Evolutionary conservation across 2,888 invertebrate species (phyloP), one percentile per base, ranked within the genome.

Genomic region (Lasius platythorax): DNA sequence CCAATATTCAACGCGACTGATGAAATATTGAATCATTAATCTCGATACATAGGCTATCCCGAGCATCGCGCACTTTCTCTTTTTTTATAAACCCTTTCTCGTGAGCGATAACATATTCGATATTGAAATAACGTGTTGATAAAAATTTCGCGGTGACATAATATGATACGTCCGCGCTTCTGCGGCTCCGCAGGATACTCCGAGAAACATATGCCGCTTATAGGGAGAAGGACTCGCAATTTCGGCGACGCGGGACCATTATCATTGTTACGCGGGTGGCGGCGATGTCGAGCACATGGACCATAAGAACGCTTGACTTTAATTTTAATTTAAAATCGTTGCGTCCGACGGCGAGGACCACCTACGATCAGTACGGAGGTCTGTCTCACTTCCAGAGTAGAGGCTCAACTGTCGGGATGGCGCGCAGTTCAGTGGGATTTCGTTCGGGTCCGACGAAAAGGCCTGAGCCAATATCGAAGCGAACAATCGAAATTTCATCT

Each of bases 301-400:
- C 90, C 91, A 90, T 93, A 93, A 93, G 93, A 93, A 91, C 88
- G 91, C 92, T 91, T 92, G 93, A 93, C 92, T 93, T 94, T 94
- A 94, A 94, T 94, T 94, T 94, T 94, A 94, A 94, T 94, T 94
- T 94, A 94, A 94, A 94, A 94, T 94, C 92, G 91, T 93, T 92
- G 92, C 91, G 86, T 91, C 91, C 91, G 89, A 92, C 92, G 90
- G 88, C 85, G 84, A 91, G 88, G 94, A 94, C 94, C 94, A 94
- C 94, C 94, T 94, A 94, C 94, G 93, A 93, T 92, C 90, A 89
- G 88, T 88, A 90, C 86, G 88, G 87, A 87, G 88, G 86, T 88
- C 91, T 84, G 84, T 90, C 90, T 90, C 90, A 66, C 91, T 88
- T 84, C 76, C 73, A 72, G 84, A 79, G 85, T 87, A 88, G 88